A percentile compares a stretch with the other conserved stretches of the same genome.
Conservation (phyloP, 2,888 invertebrate genomes). For the Magallana nippona region DNA sequence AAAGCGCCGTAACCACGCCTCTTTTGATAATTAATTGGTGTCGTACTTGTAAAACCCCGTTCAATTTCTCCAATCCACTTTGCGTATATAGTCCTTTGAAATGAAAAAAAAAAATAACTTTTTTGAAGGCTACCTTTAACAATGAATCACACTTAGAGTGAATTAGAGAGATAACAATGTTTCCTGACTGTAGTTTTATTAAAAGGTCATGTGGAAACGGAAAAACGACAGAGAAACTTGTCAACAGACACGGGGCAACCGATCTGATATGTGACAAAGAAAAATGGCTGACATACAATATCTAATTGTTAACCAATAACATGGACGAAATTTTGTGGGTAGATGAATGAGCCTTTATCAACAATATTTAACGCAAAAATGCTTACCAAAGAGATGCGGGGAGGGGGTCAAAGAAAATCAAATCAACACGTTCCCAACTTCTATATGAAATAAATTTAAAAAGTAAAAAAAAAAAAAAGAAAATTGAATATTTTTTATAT, state of each 20-base stretch:
- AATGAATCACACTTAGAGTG: constrained; percentile 1
- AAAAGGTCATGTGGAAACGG: constrained; percentile 13
- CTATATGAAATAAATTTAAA: too few relatives aligned
- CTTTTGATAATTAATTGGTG: too few relatives aligned
- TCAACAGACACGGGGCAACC: background rate
- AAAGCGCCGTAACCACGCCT: background rate
- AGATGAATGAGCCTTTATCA: background rate
- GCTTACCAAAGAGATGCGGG: too few relatives aligned
- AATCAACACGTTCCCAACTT: too few relatives aligned
- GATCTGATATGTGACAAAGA: background rate
- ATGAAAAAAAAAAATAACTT: background rate
- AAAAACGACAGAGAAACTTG: background rate
- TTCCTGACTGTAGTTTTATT: background rate
- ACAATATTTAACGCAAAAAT: background rate
- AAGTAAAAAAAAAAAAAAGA: too few relatives aligned
- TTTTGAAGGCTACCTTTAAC: background rate
- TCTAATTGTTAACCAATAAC: background rate
- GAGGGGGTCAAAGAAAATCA: too few relatives aligned
- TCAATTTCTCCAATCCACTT: background rate
- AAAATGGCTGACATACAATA: background rate
- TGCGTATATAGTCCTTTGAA: too few relatives aligned
- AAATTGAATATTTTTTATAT: too few relatives aligned
- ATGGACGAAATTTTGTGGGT: background rate
- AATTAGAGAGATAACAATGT: background rate
- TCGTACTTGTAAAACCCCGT: background rate